Conservation (phyloP, 2,888 invertebrate species). For the Drosophila anomelani region DNA sequence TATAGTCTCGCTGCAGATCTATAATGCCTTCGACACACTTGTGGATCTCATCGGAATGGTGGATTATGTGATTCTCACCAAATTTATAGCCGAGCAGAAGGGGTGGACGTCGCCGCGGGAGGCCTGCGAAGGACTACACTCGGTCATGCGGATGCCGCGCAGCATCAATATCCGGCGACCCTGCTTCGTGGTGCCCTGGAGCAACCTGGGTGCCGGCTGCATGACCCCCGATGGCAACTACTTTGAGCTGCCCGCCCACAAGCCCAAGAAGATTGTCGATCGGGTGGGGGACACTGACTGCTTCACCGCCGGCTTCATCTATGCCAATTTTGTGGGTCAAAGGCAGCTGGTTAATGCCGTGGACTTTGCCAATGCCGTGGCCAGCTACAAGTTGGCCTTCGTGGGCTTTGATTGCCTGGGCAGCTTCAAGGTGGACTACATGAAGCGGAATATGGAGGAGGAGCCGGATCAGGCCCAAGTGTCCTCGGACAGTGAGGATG, state of each 20-base stretch:
- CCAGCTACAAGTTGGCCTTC: slow-evolving; percentile 87
- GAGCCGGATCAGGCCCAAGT: background rate
- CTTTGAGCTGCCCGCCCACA: slow-evolving; percentile 85
- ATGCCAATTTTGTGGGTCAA: slow-evolving; percentile 84
- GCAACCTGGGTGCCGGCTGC: slow-evolving; percentile 19
- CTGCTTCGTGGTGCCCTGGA: slow-evolving; percentile 86
- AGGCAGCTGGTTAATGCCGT: slow-evolving; percentile 85
- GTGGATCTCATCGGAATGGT: slow-evolving; percentile 72
- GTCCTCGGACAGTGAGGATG: slow-evolving; percentile 16
- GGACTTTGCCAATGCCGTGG: slow-evolving; percentile 87
- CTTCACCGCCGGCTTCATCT: slow-evolving; percentile 87
- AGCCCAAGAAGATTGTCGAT: slow-evolving; percentile 86
- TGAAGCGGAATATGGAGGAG: background rate
- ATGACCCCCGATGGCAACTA: slow-evolving; percentile 80
- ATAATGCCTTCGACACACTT: slow-evolving; percentile 85
- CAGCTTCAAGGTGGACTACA: slow-evolving; percentile 1
- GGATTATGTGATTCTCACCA: slow-evolving; percentile 88
- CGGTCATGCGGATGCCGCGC: slow-evolving; percentile 68
- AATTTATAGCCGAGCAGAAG: slow-evolving; percentile 86
- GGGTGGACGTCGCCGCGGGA: slow-evolving; percentile 86
- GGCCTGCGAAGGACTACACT: slow-evolving; percentile 85
- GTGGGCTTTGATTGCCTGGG: slow-evolving; percentile 85
- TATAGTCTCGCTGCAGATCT: slow-evolving; percentile 87
- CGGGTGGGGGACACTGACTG: slow-evolving; percentile 89
- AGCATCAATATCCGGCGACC: slow-evolving; percentile 69